phyloP scores from a whole-genome alignment of 2,797 vertebrate species.

The Falco concolor region DNA sequence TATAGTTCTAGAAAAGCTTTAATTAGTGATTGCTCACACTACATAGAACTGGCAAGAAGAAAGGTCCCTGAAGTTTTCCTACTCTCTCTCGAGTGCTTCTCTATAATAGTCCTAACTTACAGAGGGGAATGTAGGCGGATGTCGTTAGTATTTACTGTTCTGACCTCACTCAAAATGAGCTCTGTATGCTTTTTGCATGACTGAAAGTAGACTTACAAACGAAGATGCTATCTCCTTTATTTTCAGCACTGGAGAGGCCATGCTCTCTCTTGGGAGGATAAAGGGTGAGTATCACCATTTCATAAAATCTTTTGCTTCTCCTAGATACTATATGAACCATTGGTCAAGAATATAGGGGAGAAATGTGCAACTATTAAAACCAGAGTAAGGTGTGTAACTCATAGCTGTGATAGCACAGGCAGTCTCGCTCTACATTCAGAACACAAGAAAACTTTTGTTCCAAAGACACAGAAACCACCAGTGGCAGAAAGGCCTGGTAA shows the following conservation, averaged over 20 bases:
- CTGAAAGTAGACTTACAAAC: neutral
- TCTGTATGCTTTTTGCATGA: neutral
- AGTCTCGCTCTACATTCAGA: neutral
- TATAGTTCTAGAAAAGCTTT: neutral
- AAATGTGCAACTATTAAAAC: neutral
- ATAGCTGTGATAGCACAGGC: neutral
- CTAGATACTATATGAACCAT: neutral
- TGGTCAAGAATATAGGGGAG: neutral
- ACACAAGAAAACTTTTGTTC: neutral
- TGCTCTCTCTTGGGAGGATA: neutral
- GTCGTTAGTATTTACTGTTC: conserved; percentile 1
- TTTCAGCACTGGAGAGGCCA: neutral
- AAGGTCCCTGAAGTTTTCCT: conserved; percentile 18
- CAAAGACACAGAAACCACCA: neutral
- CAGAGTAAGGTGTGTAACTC: neutral
- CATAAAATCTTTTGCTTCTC: neutral
- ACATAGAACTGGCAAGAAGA: neutral
- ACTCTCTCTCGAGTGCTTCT: neutral
- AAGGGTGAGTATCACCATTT: neutral
- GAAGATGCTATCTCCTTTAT: neutral
- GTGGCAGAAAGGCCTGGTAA: neutral
- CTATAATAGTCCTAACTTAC: neutral
- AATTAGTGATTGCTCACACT: neutral
- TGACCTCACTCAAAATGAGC: neutral
- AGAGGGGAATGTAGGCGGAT: neutral